These are phyloP conservation scores for Clavelina lepadiformis DNA, from an alignment of 23 tunicate species.

Conservation along the genomic window DNA sequence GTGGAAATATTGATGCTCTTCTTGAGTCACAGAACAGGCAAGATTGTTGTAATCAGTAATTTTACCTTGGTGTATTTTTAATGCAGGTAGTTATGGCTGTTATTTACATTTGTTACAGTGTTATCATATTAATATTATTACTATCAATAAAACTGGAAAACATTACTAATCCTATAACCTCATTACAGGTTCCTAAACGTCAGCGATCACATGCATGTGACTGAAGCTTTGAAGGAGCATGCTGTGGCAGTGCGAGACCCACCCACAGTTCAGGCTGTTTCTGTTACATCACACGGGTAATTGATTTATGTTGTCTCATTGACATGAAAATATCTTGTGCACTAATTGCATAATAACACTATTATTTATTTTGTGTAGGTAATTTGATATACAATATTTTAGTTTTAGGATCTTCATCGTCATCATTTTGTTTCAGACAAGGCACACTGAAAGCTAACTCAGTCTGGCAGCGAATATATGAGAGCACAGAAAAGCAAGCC, in stretches of 20 bases:
- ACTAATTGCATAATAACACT: neutral
- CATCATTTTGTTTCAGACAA: slow-evolving; percentile 11
- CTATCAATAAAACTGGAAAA: neutral
- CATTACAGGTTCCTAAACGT: slow-evolving; percentile 41
- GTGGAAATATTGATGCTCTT: slow-evolving; percentile 54
- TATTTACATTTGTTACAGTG: neutral
- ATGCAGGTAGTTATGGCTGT: neutral
- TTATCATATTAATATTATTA: neutral
- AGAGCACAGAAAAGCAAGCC: slow-evolving; percentile 19
- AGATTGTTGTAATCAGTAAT: neutral
- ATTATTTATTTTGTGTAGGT: neutral
- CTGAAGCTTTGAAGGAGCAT: slow-evolving; percentile 74
- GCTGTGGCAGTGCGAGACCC: slow-evolving; percentile 76
- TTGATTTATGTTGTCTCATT: too few species aligned
- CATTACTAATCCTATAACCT: neutral
- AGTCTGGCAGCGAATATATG: slow-evolving; percentile 67
- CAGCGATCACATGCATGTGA: slow-evolving; percentile 35
- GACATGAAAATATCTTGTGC: neutral
- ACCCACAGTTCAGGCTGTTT: slow-evolving; percentile 51
- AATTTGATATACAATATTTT: too few species aligned
- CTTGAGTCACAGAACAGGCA: slow-evolving; percentile 66
- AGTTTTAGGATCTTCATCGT: neutral
- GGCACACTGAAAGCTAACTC: slow-evolving; percentile 25
- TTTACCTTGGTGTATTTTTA: neutral
- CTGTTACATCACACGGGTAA: slow-evolving; percentile 49